Evolutionary conservation across 2,888 invertebrate genomes (phyloP), one percentile per base, ranked within the genome.

Genomic region (Trichogramma evanescens): DNA sequence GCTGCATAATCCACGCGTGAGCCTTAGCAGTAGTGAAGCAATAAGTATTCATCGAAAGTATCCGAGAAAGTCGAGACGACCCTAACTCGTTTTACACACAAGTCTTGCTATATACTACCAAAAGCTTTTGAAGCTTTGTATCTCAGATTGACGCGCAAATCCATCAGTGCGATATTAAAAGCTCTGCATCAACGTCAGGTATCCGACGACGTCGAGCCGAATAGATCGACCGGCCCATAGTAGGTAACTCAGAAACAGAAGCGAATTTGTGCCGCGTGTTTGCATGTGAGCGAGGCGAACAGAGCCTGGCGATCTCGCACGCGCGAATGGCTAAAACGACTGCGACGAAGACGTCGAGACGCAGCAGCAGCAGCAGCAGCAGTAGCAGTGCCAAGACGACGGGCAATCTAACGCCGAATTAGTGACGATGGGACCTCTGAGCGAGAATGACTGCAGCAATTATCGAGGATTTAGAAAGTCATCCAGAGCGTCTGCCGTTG

Each of bases 381-480:
- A 48, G 48, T 13, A 46, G 10, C 51, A 13, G n/a, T 13, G 42
- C 8, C 4, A 6, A 4, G 40, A 40, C 51, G 51, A 8, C 4
- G 6, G 42, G 45, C 45, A 39, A 9, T 5, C 39, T 39, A n/a
- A 26, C n/a, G 44, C 10, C 43, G 53, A 10, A 7, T 13, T 10
- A 55, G 53, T 76, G 77, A 77, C 77, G 75, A 78, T 77, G 77
- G 75, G 76, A 74, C 74, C 71, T 72, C 74, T 75, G 70, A 76
- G 74, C 75, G 75, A 77, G 74, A 73, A 77, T 76, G 77, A 76
- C 75, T 77, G 41, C 40, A 57, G 52, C 40, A 38, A 40, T 48
- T 41, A 41, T 9, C 45, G 50, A 49, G 41, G n/a, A 26, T 26
- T 26, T 26, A 26, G 26, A 26, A 26, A 26, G 26, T 26, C 26